Evolutionary conservation across 2,888 invertebrate species (phyloP).

Genomic region (Epinotia bilunana): DNA sequence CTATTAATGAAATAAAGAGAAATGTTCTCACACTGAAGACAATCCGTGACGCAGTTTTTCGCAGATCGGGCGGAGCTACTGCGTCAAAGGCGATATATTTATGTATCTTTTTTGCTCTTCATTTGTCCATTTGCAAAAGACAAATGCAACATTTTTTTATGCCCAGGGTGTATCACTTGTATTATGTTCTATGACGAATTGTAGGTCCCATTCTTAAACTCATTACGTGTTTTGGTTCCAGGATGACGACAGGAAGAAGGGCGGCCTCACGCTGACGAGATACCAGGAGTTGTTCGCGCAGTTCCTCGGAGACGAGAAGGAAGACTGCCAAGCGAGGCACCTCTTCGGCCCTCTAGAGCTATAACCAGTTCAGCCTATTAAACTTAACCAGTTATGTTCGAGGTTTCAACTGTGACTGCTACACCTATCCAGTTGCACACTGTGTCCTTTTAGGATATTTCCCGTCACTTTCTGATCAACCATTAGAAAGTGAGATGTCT

Average conservation of each 20-base stretch:
- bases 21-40: neutral
- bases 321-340: constrained; percentile 89
- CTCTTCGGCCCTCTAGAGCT: constrained; percentile 90
- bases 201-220: neutral
- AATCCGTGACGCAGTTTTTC: constrained; percentile 17
- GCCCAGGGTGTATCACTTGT: neutral
- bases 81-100: constrained; percentile 2
- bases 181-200: too few species aligned
- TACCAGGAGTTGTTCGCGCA: constrained; percentile 94
- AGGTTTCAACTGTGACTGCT: constrained; percentile 55
- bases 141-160: neutral
- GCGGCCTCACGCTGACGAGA: constrained; percentile 90
- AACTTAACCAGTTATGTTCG: constrained; percentile 13
- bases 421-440: constrained; percentile 51
- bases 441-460: neutral
- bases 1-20: neutral
- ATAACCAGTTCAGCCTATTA: constrained; percentile 52
- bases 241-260: constrained; percentile 92
- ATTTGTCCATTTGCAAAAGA: neutral
- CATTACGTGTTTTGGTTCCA: constrained; percentile 65
- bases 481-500: neutral
- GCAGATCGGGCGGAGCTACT: neutral
- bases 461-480: neutral
- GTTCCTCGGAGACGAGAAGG: constrained; percentile 90
- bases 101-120: neutral